Conservation (phyloP, 2,888 invertebrate species). For the Dryococelus australis region DNA sequence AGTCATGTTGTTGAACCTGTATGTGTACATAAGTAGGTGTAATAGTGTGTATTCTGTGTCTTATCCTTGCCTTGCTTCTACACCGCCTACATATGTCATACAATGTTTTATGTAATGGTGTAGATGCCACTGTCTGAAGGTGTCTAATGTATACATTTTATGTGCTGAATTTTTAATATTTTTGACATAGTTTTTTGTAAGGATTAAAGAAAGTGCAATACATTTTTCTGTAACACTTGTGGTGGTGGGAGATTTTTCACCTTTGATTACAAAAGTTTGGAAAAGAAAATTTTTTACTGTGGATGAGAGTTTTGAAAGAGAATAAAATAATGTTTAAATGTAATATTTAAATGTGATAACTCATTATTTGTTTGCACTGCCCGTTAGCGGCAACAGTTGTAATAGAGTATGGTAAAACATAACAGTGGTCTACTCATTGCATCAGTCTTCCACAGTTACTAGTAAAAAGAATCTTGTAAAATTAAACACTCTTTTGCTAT, state of each 20-base stretch:
- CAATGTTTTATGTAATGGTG: neutral
- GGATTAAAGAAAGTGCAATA: neutral
- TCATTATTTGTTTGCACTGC: neutral
- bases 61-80: constrained; percentile 6
- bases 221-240: neutral
- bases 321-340: neutral
- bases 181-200: neutral
- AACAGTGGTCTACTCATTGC: neutral
- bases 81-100: neutral
- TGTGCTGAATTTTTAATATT: neutral
- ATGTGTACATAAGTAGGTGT: neutral
- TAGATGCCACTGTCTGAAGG: neutral
- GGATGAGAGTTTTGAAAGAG: neutral
- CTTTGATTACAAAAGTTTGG: neutral
- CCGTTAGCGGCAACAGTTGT: neutral
- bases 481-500: neutral
- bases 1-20: constrained; percentile 9
- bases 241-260: neutral
- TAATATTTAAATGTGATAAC: neutral
- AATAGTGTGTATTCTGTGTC: neutral
- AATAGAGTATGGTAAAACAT: neutral
- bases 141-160: neutral
- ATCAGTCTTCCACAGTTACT: neutral
- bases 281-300: neutral
- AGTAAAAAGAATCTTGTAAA: neutral